Evolutionary conservation across 2,888 invertebrate species (phyloP), one percentile per base, ranked within the genome.

Genomic region (Melieria omissa): DNA sequence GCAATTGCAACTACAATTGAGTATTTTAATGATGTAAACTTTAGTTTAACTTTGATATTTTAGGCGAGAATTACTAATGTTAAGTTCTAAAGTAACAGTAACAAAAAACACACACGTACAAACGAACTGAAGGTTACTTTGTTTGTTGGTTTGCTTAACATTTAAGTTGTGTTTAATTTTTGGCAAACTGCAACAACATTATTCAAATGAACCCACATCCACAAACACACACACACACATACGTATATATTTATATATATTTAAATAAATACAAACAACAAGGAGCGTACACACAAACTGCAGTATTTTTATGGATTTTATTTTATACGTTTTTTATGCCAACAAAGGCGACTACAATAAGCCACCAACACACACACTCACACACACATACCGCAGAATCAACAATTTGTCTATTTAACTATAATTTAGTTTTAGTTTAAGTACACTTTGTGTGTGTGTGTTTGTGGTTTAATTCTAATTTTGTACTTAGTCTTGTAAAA

Each of bases 401-500:
- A 29, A 29, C 29, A 29, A 29, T 29, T 29, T 29, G 29, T 29
- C 29, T 29, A 29, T 29, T 29, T 29, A 29, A 29, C 2, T 29
- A 29, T 29, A 29, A 29, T 49, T 54, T 65, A 49, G 42, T 54
- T 65, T 65, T 16, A 29, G 42, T 4, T n/a, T 41, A 29, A 58
- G 5, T 9, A 8, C 42, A 58, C 42, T 55, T 9, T 41, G 42
- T 41, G 42, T 58, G 42, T 58, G 14, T 67, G 60, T 67, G 61
- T 67, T 60, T 61, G 61, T 67, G 58, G 60, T 67, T 60, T 14
- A 67, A 67, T 67, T 60, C 67, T 67, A 67, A 67, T 67, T 67
- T 67, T 67, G 67, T 67, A 67, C 67, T 67, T 67, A 67, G 67
- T 67, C 61, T 67, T 67, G 67, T 67, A 67, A 67, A 60, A 29